phyloP scores from a whole-genome alignment of 2,888 invertebrate species.

The Nymphalis c-album region DNA sequence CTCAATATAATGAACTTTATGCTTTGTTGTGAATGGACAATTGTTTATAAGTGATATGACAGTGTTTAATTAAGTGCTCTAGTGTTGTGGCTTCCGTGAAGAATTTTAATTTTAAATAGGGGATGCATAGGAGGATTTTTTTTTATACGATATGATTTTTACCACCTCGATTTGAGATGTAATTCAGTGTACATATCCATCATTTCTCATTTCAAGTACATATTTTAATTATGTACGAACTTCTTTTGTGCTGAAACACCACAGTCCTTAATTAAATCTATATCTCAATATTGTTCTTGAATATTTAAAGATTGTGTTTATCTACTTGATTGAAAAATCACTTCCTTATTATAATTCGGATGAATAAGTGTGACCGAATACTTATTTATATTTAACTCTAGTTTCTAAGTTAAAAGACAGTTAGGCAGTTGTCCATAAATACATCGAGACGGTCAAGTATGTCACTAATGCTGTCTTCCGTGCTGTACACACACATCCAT shows the following conservation, averaged over 20 bases:
- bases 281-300: slow-evolving; percentile 16
- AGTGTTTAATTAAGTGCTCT: slow-evolving; percentile 12
- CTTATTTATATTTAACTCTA: slow-evolving; percentile 53
- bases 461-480: slow-evolving; percentile 56
- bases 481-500: slow-evolving; percentile 27
- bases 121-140: not conserved
- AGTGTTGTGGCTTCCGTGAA: not conserved
- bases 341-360: slow-evolving; percentile 35
- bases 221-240: slow-evolving; percentile 58
- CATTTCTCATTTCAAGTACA: slow-evolving; percentile 55
- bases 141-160: not conserved
- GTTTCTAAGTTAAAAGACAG: slow-evolving; percentile 53
- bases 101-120: not conserved
- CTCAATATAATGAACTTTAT: not conserved
- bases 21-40: slow-evolving; percentile 1
- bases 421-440: slow-evolving; percentile 55
- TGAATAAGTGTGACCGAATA: slow-evolving; percentile 58
- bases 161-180: not conserved
- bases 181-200: slow-evolving; percentile 2
- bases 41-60: slow-evolving; percentile 25
- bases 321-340: not conserved
- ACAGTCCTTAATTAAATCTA: slow-evolving; percentile 41
- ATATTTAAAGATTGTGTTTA: not conserved
- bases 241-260: slow-evolving; percentile 49
- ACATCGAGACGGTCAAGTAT: slow-evolving; percentile 63